These are phyloP conservation scores for Whitmania pigra DNA, from an alignment of 1,140 invertebrate genomes.

Conservation along the genomic window DNA sequence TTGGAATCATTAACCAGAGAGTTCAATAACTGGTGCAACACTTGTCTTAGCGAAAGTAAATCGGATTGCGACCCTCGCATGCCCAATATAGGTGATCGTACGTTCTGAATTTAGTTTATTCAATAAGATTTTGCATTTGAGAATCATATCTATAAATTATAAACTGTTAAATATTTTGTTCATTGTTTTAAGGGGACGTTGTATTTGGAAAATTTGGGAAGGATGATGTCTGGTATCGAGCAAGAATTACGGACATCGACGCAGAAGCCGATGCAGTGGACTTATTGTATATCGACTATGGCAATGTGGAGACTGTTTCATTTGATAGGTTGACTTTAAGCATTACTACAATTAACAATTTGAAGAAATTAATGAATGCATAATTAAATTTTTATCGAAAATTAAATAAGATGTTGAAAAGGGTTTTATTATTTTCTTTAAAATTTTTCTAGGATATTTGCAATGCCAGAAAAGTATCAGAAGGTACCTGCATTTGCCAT, in stretches of 20 bases:
- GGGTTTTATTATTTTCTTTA: not conserved
- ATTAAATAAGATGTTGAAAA: not conserved
- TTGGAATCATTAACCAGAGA: too few species aligned
- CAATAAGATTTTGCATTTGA: too few species aligned
- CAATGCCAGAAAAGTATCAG: not conserved
- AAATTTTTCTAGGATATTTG: not conserved
- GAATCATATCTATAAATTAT: too few species aligned
- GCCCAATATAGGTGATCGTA: too few species aligned
- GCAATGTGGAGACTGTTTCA: conserved; percentile 5
- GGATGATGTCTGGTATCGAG: too few species aligned
- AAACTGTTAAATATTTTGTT: too few species aligned
- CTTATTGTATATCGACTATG: not conserved
- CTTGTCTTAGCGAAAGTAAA: too few species aligned
- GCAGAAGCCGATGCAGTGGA: not conserved
- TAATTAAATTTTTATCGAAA: not conserved
- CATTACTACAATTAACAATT: not conserved
- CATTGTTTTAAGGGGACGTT: too few species aligned
- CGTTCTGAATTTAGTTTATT: too few species aligned
- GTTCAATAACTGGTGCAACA: too few species aligned
- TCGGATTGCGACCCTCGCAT: too few species aligned
- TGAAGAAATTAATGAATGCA: not conserved
- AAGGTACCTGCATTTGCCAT: not conserved
- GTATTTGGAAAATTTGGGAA: too few species aligned
- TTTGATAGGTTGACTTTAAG: not conserved
- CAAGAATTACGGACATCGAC: not conserved